A percentile compares a stretch with the other conserved stretches of the same genome.
Evolutionary conservation across 2,113 vertebrate genomes (phyloP).

Genomic region (Myxocyprinus asiaticus): DNA sequence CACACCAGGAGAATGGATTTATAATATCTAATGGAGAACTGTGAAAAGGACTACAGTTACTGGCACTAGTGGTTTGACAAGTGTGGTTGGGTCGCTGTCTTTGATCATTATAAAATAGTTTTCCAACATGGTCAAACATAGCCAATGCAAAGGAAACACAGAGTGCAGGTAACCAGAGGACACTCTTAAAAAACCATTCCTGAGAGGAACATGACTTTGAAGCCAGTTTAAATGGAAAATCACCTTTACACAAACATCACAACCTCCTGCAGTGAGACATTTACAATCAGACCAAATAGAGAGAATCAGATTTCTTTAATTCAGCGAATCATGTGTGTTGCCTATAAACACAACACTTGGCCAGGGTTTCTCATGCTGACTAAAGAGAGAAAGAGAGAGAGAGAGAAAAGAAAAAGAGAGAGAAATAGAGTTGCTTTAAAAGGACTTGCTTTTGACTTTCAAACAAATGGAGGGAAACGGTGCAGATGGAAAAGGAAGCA

Average conservation of each 20-base stretch:
- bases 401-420: conserved; percentile 1
- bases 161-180: background rate
- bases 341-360: conserved; percentile 33
- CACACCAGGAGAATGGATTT: background rate
- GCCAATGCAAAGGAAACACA: conserved; percentile 4
- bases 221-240: background rate
- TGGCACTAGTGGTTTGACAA: background rate
- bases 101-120: background rate
- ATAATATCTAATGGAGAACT: background rate
- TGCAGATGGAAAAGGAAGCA: conserved; percentile 41
- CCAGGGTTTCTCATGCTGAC: no score
- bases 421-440: background rate
- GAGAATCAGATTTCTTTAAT: background rate
- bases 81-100: background rate
- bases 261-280: conserved; percentile 19
- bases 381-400: no score
- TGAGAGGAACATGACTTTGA: background rate
- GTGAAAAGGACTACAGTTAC: background rate
- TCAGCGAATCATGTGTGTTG: conserved; percentile 22
- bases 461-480: conserved; percentile 46
- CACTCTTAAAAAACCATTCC: background rate
- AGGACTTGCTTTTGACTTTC: conserved; percentile 6
- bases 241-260: background rate
- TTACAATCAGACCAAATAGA: background rate
- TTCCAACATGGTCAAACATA: conserved; percentile 1